A percentile compares a stretch with the other conserved stretches of the same genome.
phyloP scores from a whole-genome alignment of 2,888 invertebrate genomes.

The Halictus ligatus region DNA sequence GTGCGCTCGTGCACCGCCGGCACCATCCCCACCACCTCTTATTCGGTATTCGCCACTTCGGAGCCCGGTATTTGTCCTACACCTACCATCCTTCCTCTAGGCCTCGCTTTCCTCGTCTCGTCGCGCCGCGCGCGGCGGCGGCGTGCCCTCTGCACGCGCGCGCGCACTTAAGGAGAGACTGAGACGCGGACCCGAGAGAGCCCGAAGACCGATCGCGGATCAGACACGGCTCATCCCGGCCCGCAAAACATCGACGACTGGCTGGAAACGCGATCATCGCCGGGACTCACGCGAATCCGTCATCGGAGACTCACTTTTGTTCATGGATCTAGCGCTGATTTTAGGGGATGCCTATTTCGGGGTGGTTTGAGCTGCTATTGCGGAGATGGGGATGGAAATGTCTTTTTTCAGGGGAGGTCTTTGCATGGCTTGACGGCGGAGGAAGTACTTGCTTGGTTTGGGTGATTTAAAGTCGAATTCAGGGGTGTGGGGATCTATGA shows the following conservation, averaged over 20 bases:
- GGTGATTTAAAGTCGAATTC: not conserved
- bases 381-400: not conserved
- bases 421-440: not conserved
- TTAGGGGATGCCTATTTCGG: not conserved
- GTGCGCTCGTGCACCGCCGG: slow-evolving; percentile 58
- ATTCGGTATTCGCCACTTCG: slow-evolving; percentile 72
- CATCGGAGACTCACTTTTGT: slow-evolving; percentile 38
- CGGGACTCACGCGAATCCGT: slow-evolving; percentile 46
- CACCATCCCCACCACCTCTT: slow-evolving; percentile 69
- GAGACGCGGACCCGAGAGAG: not conserved
- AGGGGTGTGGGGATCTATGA: not conserved
- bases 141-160: slow-evolving; percentile 35
- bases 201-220: slow-evolving; percentile 61
- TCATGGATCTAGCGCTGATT: not conserved
- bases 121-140: slow-evolving; percentile 23
- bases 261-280: slow-evolving; percentile 52
- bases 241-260: slow-evolving; percentile 51
- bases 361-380: not conserved
- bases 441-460: not conserved
- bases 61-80: slow-evolving; percentile 73
- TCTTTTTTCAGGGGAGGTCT: not conserved
- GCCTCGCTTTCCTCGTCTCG: slow-evolving; percentile 51
- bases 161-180: slow-evolving; percentile 26
- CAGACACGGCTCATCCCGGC: slow-evolving; percentile 51
- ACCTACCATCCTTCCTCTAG: slow-evolving; percentile 65